Evolutionary conservation across 2,888 invertebrate genomes (phyloP).

Genomic region (Leptinotarsa haldemani): DNA sequence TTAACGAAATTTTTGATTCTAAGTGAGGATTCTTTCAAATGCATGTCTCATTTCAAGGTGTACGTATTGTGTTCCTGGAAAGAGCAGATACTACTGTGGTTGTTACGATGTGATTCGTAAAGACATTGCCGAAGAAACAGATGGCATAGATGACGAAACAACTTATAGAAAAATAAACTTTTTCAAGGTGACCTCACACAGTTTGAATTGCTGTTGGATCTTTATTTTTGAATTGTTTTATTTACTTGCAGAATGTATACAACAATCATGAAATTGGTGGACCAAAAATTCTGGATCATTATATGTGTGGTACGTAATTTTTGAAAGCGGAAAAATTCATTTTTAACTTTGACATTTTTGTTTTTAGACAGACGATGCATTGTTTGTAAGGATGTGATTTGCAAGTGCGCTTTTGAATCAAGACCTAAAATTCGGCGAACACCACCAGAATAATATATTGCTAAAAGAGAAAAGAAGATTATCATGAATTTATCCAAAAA

Average conservation of each 20-base stretch:
- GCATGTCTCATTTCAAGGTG: constrained; percentile 38
- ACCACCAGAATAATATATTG: constrained; percentile 37
- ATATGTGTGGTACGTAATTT: constrained; percentile 5
- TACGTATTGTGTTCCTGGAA: constrained; percentile 46
- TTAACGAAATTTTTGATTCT: too few species aligned
- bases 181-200: constrained; percentile 26
- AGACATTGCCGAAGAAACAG: constrained; percentile 44
- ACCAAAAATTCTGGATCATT: constrained; percentile 18
- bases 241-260: constrained; percentile 18
- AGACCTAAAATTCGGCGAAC: constrained; percentile 51
- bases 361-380: constrained; percentile 38
- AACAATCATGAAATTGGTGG: background rate
- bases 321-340: too few species aligned
- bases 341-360: background rate
- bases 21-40: background rate
- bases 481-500: too few species aligned
- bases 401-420: constrained; percentile 52
- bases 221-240: background rate
- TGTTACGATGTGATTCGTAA: constrained; percentile 51
- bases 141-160: constrained; percentile 28
- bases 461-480: too few species aligned
- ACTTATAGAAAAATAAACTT: constrained; percentile 24
- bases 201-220: too few species aligned
- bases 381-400: constrained; percentile 47
- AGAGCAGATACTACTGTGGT: constrained; percentile 50